Evolutionary conservation across 2,113 vertebrate species (phyloP).

Genomic region (Heterotis niloticus): DNA sequence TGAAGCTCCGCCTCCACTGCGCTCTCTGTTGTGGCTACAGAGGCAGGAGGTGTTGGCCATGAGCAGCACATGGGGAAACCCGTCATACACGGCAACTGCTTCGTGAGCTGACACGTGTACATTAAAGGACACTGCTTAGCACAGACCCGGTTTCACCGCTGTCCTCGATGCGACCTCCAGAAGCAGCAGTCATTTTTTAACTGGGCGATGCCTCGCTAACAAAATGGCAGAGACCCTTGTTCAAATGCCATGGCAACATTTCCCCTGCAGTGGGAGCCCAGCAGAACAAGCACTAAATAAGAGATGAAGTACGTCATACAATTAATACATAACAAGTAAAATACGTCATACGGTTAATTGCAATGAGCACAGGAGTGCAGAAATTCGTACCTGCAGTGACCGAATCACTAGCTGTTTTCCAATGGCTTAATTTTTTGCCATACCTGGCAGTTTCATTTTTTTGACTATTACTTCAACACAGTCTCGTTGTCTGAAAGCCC

Average conservation of each 20-base stretch:
- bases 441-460: no score
- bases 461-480: no score
- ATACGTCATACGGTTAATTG: not conserved
- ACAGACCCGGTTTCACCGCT: not conserved
- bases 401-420: not conserved
- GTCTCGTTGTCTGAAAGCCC: no score
- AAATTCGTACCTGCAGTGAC: not conserved
- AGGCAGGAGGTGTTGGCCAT: not conserved
- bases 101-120: slow-evolving; percentile 12
- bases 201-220: not conserved
- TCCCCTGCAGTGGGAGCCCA: not conserved
- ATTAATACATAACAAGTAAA: not conserved
- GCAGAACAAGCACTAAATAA: not conserved
- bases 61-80: not conserved
- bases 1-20: not conserved
- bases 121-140: slow-evolving; percentile 10
- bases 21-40: slow-evolving; percentile 3
- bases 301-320: not conserved
- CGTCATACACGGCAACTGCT: not conserved
- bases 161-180: slow-evolving; percentile 31
- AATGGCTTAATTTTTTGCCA: no score
- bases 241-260: not conserved
- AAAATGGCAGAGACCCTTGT: slow-evolving; percentile 17
- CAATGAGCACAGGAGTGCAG: not conserved
- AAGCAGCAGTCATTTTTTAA: slow-evolving; percentile 10